Percentiles rank a stretch among this genome's conserved stretches.
Evolutionary conservation across 2,797 vertebrate species (phyloP).

Genomic region (Hyperoplus lanceolatus): DNA sequence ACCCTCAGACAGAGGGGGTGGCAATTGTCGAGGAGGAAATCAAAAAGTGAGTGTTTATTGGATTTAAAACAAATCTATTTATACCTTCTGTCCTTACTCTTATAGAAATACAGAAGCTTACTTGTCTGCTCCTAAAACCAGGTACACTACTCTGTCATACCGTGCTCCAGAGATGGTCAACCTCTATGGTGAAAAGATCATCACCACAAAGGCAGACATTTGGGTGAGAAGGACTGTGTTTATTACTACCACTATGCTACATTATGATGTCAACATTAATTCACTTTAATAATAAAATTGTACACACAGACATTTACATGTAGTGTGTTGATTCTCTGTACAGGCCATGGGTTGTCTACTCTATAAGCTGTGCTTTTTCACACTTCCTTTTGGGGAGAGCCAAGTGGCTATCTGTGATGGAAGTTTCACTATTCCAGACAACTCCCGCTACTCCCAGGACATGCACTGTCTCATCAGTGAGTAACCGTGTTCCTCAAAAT

Average conservation of each 20-base stretch:
- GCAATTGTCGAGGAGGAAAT: slow-evolving; percentile 96
- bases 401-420: slow-evolving; percentile 99
- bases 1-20: slow-evolving; percentile 95
- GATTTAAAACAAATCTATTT: neutral
- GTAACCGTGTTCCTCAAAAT: slow-evolving; percentile 69
- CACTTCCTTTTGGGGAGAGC: slow-evolving; percentile 97
- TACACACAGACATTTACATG: neutral
- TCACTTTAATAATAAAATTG: neutral
- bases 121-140: slow-evolving; percentile 70
- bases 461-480: slow-evolving; percentile 99
- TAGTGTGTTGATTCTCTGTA: slow-evolving; percentile 29
- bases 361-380: slow-evolving; percentile 98
- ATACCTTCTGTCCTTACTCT: neutral
- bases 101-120: slow-evolving; percentile 16
- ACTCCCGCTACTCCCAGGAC: slow-evolving; percentile 95
- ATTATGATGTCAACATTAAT: neutral
- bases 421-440: slow-evolving; percentile 98
- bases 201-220: slow-evolving; percentile 97
- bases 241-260: neutral
- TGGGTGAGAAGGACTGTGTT: slow-evolving; percentile 88
- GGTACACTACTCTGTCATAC: slow-evolving; percentile 98
- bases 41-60: slow-evolving; percentile 90
- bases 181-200: slow-evolving; percentile 94
- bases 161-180: slow-evolving; percentile 99
- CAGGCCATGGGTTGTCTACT: slow-evolving; percentile 98